phyloP scores from a whole-genome alignment of 1,140 invertebrate species.

The Rhysida immarginata region DNA sequence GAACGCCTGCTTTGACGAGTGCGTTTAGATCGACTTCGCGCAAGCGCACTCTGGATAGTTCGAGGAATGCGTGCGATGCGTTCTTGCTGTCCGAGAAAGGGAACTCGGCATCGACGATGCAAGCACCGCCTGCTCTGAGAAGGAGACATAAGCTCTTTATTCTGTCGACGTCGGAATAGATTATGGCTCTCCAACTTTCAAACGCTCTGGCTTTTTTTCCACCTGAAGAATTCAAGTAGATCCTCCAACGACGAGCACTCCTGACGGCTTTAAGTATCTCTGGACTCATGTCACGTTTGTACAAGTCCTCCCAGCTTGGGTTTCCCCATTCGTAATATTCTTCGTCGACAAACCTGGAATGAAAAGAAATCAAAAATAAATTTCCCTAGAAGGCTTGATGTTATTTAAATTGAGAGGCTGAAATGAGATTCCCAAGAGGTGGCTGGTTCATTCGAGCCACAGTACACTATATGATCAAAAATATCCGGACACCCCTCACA shows the following conservation, averaged over 20 bases:
- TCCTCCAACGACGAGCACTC: conserved; percentile 28
- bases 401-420: no score
- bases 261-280: conserved; percentile 21
- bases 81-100: conserved; percentile 1
- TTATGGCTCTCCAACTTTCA: conserved; percentile 44
- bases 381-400: no score
- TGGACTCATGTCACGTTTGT: conserved; percentile 6
- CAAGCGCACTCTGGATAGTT: background rate
- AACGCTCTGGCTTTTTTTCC: conserved; percentile 36
- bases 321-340: conserved; percentile 44
- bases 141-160: conserved; percentile 47
- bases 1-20: background rate
- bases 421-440: no score
- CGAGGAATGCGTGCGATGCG: conserved; percentile 4
- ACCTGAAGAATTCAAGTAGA: background rate
- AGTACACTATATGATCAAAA: no score
- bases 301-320: conserved; percentile 27
- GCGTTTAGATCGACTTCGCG: background rate
- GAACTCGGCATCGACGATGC: conserved; percentile 40
- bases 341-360: conserved; percentile 15
- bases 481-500: no score
- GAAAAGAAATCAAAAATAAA: no score
- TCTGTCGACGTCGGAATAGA: conserved; percentile 45
- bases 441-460: no score
- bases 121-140: conserved; percentile 52